These are phyloP conservation scores for Meta bourneti DNA, from an alignment of 2,888 invertebrate species.

Conservation along the genomic window DNA sequence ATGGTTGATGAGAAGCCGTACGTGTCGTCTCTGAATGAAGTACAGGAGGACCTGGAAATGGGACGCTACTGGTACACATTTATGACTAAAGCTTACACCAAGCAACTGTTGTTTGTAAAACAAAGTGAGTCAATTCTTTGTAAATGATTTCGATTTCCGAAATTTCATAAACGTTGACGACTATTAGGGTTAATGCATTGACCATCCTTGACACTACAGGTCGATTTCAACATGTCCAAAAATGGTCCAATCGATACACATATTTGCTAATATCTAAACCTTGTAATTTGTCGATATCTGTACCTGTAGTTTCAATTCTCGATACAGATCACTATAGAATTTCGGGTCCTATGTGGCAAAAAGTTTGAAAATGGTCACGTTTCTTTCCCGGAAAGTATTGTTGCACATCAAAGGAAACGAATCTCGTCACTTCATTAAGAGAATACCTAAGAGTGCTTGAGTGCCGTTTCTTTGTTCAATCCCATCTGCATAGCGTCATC, in stretches of 20 bases:
- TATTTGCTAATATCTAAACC: not conserved
- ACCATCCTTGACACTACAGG: no score
- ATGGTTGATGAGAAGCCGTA: constrained; percentile 1
- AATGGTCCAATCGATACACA: not conserved
- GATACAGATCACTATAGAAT: no score
- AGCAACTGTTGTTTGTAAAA: not conserved
- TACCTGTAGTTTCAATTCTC: no score
- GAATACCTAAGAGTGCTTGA: no score
- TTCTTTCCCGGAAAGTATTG: no score
- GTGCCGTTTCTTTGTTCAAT: no score
- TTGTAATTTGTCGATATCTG: not conserved
- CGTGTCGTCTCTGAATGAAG: not conserved
- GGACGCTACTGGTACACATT: constrained; percentile 4
- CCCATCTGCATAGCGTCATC: no score
- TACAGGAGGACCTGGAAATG: constrained; percentile 2
- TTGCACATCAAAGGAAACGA: no score
- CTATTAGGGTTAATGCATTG: not conserved
- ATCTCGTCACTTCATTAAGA: no score
- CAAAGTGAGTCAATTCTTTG: not conserved
- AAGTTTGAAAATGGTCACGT: no score
- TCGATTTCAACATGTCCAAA: not conserved
- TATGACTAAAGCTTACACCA: not conserved
- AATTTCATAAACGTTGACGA: not conserved
- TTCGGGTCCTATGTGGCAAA: no score
- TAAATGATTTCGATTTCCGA: not conserved